A percentile compares a stretch with the other conserved stretches of the same genome.
Conservation (phyloP, 2,797 vertebrate genomes). For the Ptychadena robeensis region DNA sequence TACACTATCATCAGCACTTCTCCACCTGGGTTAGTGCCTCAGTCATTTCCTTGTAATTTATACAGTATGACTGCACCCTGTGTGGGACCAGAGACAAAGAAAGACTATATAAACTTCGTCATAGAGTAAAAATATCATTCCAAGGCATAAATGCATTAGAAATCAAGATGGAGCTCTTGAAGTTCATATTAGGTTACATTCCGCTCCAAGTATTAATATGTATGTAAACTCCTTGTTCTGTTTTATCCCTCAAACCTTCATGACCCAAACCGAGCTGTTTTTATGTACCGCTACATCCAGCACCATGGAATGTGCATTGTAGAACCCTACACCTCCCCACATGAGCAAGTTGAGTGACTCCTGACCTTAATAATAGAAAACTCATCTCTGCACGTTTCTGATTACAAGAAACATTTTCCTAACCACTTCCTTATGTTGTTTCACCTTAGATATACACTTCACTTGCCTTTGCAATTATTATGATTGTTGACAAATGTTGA, state of each 20-base stretch:
- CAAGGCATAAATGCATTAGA: no score
- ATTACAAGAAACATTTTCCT: constrained; percentile 20
- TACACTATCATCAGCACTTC: no score
- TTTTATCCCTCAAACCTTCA: neutral
- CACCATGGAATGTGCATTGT: neutral
- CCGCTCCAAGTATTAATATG: neutral
- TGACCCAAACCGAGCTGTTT: neutral
- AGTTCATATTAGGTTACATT: neutral
- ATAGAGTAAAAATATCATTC: no score
- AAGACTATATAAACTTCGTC: no score
- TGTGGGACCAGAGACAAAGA: no score
- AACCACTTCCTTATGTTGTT: constrained; percentile 54
- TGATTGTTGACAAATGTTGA: constrained; percentile 44
- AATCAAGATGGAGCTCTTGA: no score
- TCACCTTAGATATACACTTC: constrained; percentile 56
- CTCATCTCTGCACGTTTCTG: constrained; percentile 26
- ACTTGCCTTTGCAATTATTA: constrained; percentile 30
- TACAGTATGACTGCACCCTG: no score
- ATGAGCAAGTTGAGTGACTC: constrained; percentile 26
- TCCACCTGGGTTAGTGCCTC: no score
- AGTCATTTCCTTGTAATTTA: no score
- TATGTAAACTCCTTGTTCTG: no score
- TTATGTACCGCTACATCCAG: neutral
- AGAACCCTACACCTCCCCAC: neutral
- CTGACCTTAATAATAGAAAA: constrained; percentile 47